Evolutionary conservation across 2,888 invertebrate species (phyloP).

Genomic region (Strigamia crassipes): DNA sequence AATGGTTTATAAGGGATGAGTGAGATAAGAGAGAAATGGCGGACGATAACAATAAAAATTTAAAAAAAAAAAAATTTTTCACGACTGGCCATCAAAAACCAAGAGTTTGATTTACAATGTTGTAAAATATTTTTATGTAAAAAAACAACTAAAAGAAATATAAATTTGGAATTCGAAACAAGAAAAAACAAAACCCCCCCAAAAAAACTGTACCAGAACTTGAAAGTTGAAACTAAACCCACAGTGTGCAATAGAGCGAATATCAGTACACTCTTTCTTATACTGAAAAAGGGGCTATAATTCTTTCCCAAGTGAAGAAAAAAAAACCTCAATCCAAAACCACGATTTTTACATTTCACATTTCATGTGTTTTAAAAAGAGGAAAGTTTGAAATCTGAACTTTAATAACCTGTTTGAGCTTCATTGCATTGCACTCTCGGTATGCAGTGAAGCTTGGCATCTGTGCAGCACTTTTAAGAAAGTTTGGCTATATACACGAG

Average conservation of each 20-base stretch:
- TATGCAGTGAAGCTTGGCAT: conserved; percentile 36
- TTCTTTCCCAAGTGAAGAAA: not conserved
- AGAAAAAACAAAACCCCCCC: not conserved
- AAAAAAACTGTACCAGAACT: not conserved
- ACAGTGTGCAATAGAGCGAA: not conserved
- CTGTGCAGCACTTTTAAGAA: conserved; percentile 20
- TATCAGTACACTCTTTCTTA: not conserved
- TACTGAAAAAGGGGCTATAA: not conserved
- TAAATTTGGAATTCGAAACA: no score
- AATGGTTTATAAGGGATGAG: not conserved
- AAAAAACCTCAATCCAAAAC: not conserved
- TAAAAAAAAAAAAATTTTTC: not conserved
- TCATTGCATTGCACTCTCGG: conserved; percentile 29
- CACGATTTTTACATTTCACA: not conserved
- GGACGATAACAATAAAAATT: not conserved
- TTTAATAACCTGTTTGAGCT: conserved; percentile 36
- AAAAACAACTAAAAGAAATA: not conserved
- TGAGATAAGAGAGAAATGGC: not conserved
- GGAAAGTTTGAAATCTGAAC: not conserved
- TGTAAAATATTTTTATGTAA: not conserved
- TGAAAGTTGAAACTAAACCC: not conserved
- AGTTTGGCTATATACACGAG: conserved; percentile 5
- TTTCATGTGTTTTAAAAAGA: conserved; percentile 3
- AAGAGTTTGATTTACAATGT: not conserved
- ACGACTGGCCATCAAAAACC: not conserved